A percentile compares a stretch with the other conserved stretches of the same genome.
Conservation (phyloP, 2,888 invertebrate species). For the Drosophila flavopinicola region DNA sequence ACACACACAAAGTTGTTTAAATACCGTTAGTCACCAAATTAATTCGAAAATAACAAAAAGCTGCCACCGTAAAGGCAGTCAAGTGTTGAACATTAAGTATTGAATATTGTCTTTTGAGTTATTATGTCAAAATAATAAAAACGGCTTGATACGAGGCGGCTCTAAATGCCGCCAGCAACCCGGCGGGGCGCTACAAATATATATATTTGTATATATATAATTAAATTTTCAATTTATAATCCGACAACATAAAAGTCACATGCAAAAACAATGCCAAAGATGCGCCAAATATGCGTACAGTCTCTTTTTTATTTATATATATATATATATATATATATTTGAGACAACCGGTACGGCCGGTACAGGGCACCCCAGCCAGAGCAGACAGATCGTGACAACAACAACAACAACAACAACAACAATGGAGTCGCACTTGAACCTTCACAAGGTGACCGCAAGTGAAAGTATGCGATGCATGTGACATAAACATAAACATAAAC, state of each 20-base stretch:
- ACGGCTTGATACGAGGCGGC: slow-evolving; percentile 20
- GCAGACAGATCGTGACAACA: slow-evolving; percentile 6
- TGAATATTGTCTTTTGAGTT: slow-evolving; percentile 10
- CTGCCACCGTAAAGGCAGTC: slow-evolving; percentile 51
- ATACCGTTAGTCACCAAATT: slow-evolving; percentile 60
- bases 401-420: slow-evolving; percentile 9
- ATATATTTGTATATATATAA: slow-evolving; percentile 27
- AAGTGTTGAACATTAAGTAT: slow-evolving; percentile 45
- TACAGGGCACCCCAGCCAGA: slow-evolving; percentile 35
- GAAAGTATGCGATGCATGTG: slow-evolving; percentile 64
- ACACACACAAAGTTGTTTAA: slow-evolving; percentile 22
- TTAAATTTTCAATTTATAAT: slow-evolving; percentile 45
- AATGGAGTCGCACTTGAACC: slow-evolving; percentile 71
- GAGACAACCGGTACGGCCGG: slow-evolving; percentile 51
- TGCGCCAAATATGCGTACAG: slow-evolving; percentile 43
- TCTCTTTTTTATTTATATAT: slow-evolving; percentile 41
- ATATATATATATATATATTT: not conserved
- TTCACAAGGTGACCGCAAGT: slow-evolving; percentile 69
- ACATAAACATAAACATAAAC: slow-evolving; percentile 54
- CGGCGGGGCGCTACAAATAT: too few relatives aligned
- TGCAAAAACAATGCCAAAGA: slow-evolving; percentile 39
- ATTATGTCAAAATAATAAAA: slow-evolving; percentile 33
- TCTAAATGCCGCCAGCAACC: slow-evolving; percentile 1
- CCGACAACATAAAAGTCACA: slow-evolving; percentile 39
- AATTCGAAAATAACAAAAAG: slow-evolving; percentile 23